These are phyloP conservation scores for Zeugodacus cucurbitae DNA, from an alignment of 1,140 invertebrate genomes.

Conservation along the genomic window DNA sequence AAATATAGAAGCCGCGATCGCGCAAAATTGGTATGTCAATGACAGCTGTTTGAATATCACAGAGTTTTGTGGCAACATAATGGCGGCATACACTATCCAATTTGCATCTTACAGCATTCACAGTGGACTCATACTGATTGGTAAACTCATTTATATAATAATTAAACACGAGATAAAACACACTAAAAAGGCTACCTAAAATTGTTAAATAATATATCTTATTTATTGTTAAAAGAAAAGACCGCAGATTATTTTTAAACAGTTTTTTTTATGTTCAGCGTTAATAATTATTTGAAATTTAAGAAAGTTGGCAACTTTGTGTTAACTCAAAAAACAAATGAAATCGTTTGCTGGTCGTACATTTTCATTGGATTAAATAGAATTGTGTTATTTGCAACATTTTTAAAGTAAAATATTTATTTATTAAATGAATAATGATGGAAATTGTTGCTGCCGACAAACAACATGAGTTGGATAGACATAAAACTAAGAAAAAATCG, in stretches of 20 bases:
- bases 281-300: not conserved
- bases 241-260: no score
- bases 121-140: no score
- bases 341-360: not conserved
- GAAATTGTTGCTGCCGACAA: not conserved
- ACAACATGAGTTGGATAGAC: not conserved
- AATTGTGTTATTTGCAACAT: no score
- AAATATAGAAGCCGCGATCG: not conserved
- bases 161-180: no score
- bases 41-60: conserved; percentile 4
- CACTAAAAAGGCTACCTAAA: no score
- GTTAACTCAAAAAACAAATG: not conserved
- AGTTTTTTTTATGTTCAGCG: no score
- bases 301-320: not conserved
- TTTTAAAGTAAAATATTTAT: not conserved
- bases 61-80: not conserved
- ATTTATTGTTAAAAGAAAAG: no score
- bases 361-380: not conserved
- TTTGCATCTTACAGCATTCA: no score
- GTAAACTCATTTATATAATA: no score
- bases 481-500: not conserved
- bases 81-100: no score
- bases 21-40: not conserved
- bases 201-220: no score
- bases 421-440: not conserved